Evolutionary conservation across 2,113 vertebrate genomes (phyloP).

Genomic region (Telmatochromis sp.): DNA sequence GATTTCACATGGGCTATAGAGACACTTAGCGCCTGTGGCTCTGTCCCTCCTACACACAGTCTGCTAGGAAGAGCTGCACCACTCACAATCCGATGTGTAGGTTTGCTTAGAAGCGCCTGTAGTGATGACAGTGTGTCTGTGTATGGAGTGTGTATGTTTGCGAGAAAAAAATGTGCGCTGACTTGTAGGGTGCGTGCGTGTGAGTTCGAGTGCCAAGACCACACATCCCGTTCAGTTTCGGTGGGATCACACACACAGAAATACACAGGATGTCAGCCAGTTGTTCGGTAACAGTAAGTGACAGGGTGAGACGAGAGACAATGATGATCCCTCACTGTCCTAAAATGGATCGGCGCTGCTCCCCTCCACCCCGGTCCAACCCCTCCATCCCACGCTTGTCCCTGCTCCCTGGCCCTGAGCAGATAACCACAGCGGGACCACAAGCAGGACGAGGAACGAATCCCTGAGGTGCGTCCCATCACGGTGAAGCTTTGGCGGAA

Average conservation of each 20-base stretch:
- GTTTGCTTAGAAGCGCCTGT: constrained; percentile 58
- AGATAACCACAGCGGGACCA: constrained; percentile 52
- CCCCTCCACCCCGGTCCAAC: constrained; percentile 26
- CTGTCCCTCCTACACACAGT: constrained; percentile 63
- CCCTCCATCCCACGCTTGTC: constrained; percentile 31
- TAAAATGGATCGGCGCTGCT: constrained; percentile 52
- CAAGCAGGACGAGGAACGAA: constrained; percentile 30
- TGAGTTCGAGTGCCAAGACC: constrained; percentile 51
- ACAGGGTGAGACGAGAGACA: constrained; percentile 62
- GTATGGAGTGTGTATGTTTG: not conserved
- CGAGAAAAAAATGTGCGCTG: not conserved
- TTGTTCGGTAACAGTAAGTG: constrained; percentile 50
- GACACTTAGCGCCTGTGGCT: constrained; percentile 63
- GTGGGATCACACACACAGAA: constrained; percentile 3
- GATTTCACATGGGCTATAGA: constrained; percentile 71
- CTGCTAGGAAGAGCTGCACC: constrained; percentile 42
- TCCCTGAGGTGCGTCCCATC: constrained; percentile 41
- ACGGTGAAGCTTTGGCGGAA: constrained; percentile 1
- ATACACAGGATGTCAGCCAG: constrained; percentile 34
- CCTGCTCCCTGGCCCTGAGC: constrained; percentile 62
- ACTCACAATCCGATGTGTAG: constrained; percentile 58
- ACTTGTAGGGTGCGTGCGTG: constrained; percentile 34
- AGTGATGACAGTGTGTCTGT: constrained; percentile 38
- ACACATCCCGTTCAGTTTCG: constrained; percentile 43
- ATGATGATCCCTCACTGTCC: constrained; percentile 61